A percentile compares a stretch with the other conserved stretches of the same genome.
Conservation (phyloP, 2,888 invertebrate species). For the Melipona beecheii region DNA sequence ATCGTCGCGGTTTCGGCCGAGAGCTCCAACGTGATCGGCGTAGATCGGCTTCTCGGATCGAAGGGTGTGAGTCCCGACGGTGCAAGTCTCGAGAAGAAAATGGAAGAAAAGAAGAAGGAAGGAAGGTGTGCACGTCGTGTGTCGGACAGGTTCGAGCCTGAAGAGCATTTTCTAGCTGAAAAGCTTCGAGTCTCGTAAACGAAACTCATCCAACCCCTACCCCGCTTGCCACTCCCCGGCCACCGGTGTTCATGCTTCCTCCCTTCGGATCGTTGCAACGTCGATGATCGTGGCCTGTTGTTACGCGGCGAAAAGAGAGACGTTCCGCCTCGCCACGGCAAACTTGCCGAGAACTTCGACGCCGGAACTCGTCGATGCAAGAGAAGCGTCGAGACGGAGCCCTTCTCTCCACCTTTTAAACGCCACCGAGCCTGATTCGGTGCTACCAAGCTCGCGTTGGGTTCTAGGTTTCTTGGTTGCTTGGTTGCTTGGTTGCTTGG, state of each 20-base stretch:
- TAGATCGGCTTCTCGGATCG: conserved; percentile 6
- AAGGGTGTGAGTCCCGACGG: not conserved
- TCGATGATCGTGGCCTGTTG: conserved; percentile 51
- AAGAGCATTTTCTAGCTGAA: conserved; percentile 52
- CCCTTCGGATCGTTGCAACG: conserved; percentile 24
- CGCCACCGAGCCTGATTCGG: conserved; percentile 7
- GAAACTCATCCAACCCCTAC: conserved; percentile 16
- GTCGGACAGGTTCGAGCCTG: conserved; percentile 70
- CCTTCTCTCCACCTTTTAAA: conserved; percentile 55
- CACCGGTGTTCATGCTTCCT: conserved; percentile 2
- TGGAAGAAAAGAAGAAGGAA: conserved; percentile 23
- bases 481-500: conserved; percentile 54
- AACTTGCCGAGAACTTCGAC: conserved; percentile 78
- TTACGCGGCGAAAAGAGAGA: conserved; percentile 37
- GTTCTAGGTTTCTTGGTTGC: conserved; percentile 40
- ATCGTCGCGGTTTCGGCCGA: conserved; percentile 8
- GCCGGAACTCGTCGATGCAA: conserved; percentile 77
- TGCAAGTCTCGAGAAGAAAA: not conserved
- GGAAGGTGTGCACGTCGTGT: conserved; percentile 67
- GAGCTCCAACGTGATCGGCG: conserved; percentile 1
- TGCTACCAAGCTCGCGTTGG: conserved; percentile 37
- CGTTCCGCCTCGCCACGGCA: conserved; percentile 65
- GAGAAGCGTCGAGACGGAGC: conserved; percentile 68
- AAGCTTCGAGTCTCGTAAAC: conserved; percentile 48
- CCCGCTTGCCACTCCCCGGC: not conserved